phyloP scores from a whole-genome alignment of 1,140 invertebrate species.

The Zaprionus tsacasi region DNA sequence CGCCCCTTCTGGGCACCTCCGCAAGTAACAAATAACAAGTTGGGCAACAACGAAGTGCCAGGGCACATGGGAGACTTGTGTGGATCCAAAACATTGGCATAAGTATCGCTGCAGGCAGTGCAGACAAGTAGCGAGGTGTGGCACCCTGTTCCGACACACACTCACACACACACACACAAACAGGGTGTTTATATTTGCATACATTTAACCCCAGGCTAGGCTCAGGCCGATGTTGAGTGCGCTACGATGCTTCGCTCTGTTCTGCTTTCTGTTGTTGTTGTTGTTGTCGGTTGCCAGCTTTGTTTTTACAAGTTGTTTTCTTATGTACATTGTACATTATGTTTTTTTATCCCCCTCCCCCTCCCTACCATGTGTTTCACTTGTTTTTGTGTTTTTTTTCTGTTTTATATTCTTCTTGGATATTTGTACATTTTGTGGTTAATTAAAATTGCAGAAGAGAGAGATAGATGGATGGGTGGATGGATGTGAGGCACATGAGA shows the following conservation, averaged over 20 bases:
- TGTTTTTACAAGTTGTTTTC: conserved; percentile 71
- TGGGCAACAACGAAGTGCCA: conserved; percentile 68
- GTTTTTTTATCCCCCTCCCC: conserved; percentile 6
- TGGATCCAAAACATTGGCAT: conserved; percentile 65
- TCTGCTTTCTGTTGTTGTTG: conserved; percentile 11
- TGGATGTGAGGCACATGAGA: conserved; percentile 5
- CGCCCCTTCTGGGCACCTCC: conserved; percentile 28
- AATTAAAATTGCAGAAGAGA: conserved; percentile 57
- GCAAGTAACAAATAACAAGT: conserved; percentile 49
- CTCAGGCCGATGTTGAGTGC: too few relatives aligned
- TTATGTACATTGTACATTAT: conserved; percentile 57
- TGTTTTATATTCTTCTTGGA: conserved; percentile 35
- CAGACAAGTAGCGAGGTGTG: conserved; percentile 39
- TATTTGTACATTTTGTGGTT: conserved; percentile 50
- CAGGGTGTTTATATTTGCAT: conserved; percentile 80
- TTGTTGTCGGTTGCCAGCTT: conserved; percentile 61
- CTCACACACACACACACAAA: conserved; percentile 36
- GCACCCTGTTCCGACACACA: not conserved
- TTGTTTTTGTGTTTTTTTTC: not conserved
- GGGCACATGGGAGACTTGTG: conserved; percentile 38
- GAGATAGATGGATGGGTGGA: conserved; percentile 9
- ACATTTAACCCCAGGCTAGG: conserved; percentile 73
- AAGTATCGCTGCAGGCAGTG: conserved; percentile 67
- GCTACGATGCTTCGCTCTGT: not conserved
- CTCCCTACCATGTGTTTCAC: not conserved